phyloP scores from a whole-genome alignment of 2,888 invertebrate species.

The Mimas tiliae region DNA sequence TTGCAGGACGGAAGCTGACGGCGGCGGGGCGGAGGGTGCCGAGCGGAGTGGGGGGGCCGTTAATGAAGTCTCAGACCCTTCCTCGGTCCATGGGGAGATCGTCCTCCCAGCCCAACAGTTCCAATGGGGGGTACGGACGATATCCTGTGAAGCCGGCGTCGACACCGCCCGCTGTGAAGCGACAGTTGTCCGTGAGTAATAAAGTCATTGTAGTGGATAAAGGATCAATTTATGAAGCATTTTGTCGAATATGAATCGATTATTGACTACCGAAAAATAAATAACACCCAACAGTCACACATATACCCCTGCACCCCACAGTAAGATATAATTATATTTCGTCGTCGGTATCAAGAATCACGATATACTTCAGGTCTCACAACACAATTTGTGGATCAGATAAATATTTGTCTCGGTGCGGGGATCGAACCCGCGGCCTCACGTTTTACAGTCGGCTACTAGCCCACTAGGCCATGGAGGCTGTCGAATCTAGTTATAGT shows the following conservation, averaged over 20 bases:
- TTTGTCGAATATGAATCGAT: neutral
- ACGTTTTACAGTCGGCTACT: no score
- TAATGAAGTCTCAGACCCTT: slow-evolving; percentile 93
- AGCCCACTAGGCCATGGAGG: no score
- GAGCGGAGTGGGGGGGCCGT: slow-evolving; percentile 86
- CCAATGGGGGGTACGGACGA: slow-evolving; percentile 71
- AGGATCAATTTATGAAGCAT: neutral
- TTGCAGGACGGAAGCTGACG: slow-evolving; percentile 91
- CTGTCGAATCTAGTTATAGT: no score
- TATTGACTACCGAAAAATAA: no score
- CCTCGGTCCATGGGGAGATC: slow-evolving; percentile 92
- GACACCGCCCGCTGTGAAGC: slow-evolving; percentile 93
- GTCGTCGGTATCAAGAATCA: no score
- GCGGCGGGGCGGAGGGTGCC: slow-evolving; percentile 89
- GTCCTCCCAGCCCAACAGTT: slow-evolving; percentile 82
- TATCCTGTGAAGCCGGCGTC: slow-evolving; percentile 88
- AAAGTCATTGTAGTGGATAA: neutral
- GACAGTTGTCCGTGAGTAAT: slow-evolving; percentile 89
- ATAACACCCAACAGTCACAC: no score
- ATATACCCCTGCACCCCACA: no score
- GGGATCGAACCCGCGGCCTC: no score
- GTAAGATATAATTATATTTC: no score
- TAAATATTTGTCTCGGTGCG: no score
- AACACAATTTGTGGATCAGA: no score
- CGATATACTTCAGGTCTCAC: no score